These are phyloP conservation scores for Poeciliopsis gracilis DNA, from an alignment of 2,797 vertebrate genomes.

Conservation along the genomic window DNA sequence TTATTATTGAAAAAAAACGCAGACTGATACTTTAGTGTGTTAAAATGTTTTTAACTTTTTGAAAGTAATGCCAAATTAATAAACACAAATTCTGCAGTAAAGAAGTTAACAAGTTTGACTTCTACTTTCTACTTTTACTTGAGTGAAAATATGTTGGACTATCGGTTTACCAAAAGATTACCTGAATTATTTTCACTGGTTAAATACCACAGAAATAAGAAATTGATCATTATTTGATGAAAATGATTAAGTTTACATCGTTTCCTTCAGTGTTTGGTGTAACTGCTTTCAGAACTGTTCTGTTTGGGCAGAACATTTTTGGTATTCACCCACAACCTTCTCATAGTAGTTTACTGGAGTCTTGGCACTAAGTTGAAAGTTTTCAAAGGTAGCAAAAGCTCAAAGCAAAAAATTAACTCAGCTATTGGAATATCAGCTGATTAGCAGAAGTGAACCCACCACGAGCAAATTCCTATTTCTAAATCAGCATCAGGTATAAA, in stretches of 20 bases:
- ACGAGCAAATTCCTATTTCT: background rate
- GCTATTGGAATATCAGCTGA: background rate
- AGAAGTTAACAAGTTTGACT: no score
- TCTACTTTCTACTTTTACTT: no score
- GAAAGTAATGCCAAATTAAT: no score
- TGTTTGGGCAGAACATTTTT: background rate
- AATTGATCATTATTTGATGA: no score
- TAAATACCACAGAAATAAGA: no score
- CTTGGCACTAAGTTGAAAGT: background rate
- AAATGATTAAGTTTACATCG: no score
- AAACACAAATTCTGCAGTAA: no score
- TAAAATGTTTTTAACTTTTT: no score
- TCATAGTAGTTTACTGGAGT: background rate
- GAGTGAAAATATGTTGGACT: no score
- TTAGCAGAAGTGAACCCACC: background rate
- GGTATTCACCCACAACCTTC: background rate
- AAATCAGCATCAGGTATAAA: background rate
- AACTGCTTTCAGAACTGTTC: background rate
- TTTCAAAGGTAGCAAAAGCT: background rate
- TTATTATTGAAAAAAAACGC: no score
- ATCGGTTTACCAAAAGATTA: background rate
- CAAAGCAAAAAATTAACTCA: background rate
- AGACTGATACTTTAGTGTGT: no score
- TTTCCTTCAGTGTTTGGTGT: background rate
- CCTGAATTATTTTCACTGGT: background rate